Evolutionary conservation across 1,140 invertebrate species (phyloP), one percentile per base, ranked within the genome.

Genomic region (Cherax destructor): DNA sequence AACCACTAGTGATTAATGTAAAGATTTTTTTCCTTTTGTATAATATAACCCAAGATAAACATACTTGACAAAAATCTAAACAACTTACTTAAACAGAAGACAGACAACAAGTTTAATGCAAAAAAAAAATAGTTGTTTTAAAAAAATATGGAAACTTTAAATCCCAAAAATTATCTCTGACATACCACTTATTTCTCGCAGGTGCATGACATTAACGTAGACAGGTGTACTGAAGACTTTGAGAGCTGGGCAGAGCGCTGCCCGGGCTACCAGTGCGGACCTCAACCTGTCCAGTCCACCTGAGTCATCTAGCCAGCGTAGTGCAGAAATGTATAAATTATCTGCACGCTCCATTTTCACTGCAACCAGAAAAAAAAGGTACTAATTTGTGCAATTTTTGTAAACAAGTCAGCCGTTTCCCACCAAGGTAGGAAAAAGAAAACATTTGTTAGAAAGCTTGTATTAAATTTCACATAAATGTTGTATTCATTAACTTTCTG

Each of bases 171-270:
- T 13, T 7, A 10, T 47, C n/a, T 30, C 52, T 41, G n/a, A 47
- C 81, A 11, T 30, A 88, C 86, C 86, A 7, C 69, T n/a, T 10
- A 72, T 69, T n/a, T 88, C 86, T 30, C 50, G 47, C 30, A 81
- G 59, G 41, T 72, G 18, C 21, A 24, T 30, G 49, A 88, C 16
- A 72, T 88, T 80, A 18, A 88, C 21, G 18, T 50, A 18, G 18
- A 88, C 78, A 10, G 86, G 86, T 59, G 61, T 74, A 10, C 59
- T 80, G 41, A 88, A 59, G 47, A 88, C 61, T 52, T 88, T 88
- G 9, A 78, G 61, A 3, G 47, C 18, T 18, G 86, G 86, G n/a
- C 16, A 50, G 59, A 81, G 77, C 6, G 77, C 47, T 24, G 86
- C 78, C 4, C 78, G 86, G 41, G 86, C 78, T 21, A 80, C 77